phyloP scores from a whole-genome alignment of 2,888 invertebrate species.

The Dasysyrphus albostriatus region DNA sequence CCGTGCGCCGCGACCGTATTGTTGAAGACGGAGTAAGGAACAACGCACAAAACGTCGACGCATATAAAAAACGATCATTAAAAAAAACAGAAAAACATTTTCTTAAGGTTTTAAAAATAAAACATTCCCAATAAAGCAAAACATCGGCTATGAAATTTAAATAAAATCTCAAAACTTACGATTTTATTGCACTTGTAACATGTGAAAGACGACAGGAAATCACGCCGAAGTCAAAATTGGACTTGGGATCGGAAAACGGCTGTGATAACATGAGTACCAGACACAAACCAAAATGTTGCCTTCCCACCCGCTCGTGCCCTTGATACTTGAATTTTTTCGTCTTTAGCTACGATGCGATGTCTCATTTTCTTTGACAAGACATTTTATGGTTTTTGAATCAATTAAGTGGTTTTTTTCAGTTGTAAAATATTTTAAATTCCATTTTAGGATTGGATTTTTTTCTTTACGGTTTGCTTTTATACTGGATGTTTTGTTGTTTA shows the following conservation, averaged over 20 bases:
- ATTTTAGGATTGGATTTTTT: constrained; percentile 17
- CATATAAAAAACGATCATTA: constrained; percentile 55
- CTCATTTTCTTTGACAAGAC: constrained; percentile 31
- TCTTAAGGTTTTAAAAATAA: constrained; percentile 54
- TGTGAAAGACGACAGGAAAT: constrained; percentile 14
- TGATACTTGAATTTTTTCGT: neutral
- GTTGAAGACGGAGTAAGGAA: neutral
- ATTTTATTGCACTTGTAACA: constrained; percentile 69
- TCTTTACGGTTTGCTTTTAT: neutral
- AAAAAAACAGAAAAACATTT: constrained; percentile 11
- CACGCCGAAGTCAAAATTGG: constrained; percentile 12
- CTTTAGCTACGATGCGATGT: neutral
- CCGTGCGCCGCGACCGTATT: neutral
- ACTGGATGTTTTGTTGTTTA: neutral
- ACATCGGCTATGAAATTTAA: constrained; percentile 55
- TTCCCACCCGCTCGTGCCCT: constrained; percentile 7
- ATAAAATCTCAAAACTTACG: constrained; percentile 53
- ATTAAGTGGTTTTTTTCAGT: constrained; percentile 49
- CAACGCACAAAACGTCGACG: constrained; percentile 4
- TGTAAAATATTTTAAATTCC: constrained; percentile 46
- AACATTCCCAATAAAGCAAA: constrained; percentile 23
- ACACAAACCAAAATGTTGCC: constrained; percentile 18
- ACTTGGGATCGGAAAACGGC: neutral
- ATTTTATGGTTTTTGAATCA: constrained; percentile 64
- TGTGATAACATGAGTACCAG: constrained; percentile 1